Conservation (phyloP, 2,888 invertebrate species). For the Orgyia antiqua region DNA sequence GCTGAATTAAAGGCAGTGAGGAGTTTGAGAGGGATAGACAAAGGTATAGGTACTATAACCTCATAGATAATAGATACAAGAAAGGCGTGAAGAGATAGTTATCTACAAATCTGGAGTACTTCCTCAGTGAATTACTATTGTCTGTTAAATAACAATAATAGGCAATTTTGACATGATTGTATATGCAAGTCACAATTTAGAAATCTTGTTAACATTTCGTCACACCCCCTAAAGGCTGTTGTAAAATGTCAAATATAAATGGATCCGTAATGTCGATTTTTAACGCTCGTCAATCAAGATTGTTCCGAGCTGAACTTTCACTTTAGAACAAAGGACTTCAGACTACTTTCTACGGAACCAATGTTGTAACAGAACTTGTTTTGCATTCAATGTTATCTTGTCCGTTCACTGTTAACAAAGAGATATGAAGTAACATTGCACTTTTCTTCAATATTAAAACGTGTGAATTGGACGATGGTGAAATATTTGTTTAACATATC, state of each 20-base stretch:
- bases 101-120: no score
- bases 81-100: no score
- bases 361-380: slow-evolving; percentile 30
- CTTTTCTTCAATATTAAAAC: slow-evolving; percentile 31
- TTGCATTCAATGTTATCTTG: slow-evolving; percentile 44
- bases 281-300: slow-evolving; percentile 44
- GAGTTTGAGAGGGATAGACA: no score
- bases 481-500: no score
- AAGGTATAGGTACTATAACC: no score
- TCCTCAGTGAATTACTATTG: no score
- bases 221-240: slow-evolving; percentile 19
- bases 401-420: slow-evolving; percentile 18
- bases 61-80: no score
- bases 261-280: slow-evolving; percentile 30
- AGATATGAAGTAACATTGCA: slow-evolving; percentile 8
- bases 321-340: slow-evolving; percentile 57
- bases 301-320: slow-evolving; percentile 46
- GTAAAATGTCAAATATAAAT: slow-evolving; percentile 36
- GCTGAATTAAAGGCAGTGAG: no score
- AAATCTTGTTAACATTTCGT: slow-evolving; percentile 9
- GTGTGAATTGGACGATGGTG: slow-evolving; percentile 14
- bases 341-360: slow-evolving; percentile 45
- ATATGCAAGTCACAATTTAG: slow-evolving; percentile 1
- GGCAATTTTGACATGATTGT: no score
- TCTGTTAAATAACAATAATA: no score